phyloP scores from a whole-genome alignment of 2,113 vertebrate genomes.

The Clupea harengus region DNA sequence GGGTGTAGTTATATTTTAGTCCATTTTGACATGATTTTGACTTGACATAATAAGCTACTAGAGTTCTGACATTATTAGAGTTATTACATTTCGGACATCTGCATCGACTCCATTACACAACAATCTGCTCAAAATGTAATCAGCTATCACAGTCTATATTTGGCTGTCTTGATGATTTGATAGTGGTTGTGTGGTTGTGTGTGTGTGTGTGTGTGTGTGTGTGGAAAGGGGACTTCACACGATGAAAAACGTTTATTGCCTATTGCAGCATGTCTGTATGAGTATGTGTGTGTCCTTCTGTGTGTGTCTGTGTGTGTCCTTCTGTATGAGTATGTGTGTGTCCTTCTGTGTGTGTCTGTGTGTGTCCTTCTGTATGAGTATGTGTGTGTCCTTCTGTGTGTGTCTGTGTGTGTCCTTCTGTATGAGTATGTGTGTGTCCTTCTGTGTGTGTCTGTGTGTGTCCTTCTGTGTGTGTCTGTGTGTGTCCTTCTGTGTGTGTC shows the following conservation, averaged over 20 bases:
- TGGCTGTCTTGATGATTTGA: no score
- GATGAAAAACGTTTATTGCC: not conserved
- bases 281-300: not conserved
- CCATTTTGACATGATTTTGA: no score
- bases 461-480: not conserved
- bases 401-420: not conserved
- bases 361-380: no score
- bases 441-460: not conserved
- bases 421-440: no score
- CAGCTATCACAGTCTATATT: no score
- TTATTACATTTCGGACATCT: not conserved
- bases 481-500: not conserved
- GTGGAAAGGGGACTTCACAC: not conserved
- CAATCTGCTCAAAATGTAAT: not conserved
- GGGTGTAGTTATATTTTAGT: no score
- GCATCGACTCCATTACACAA: not conserved
- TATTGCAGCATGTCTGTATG: not conserved
- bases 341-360: no score
- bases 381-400: no score
- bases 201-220: constrained; percentile 7
- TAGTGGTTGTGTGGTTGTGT: not conserved
- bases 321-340: no score
- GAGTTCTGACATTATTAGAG: not conserved
- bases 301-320: not conserved
- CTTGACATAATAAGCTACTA: not conserved